Evolutionary conservation across 2,797 vertebrate genomes (phyloP).

Genomic region (Peromyscus melanophrys): DNA sequence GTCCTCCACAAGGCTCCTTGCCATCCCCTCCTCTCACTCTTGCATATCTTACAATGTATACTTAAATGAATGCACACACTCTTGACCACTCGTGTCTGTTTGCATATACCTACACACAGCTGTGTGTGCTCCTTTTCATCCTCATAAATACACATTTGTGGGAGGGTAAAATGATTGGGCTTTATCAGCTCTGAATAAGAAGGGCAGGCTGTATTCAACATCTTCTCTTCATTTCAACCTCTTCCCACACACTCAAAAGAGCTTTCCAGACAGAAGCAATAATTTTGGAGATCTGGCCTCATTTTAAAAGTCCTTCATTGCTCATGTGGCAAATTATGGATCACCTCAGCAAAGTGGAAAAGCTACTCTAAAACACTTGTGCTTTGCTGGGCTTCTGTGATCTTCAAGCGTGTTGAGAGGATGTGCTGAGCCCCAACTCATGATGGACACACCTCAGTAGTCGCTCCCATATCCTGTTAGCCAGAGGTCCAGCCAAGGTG

Average conservation of each 20-base stretch:
- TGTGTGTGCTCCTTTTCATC: not conserved
- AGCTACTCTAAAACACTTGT: not conserved
- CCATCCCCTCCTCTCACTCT: not conserved
- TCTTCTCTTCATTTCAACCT: conserved; percentile 18
- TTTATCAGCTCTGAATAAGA: conserved; percentile 24
- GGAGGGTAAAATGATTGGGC: not conserved
- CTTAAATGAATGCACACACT: too few relatives aligned
- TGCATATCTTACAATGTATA: not conserved
- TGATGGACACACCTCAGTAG: fast-evolving
- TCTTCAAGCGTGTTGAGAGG: not conserved
- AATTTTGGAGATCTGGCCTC: not conserved
- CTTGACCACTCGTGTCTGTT: too few relatives aligned
- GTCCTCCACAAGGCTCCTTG: not conserved
- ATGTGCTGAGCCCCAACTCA: not conserved
- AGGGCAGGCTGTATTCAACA: not conserved
- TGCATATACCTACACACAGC: not conserved
- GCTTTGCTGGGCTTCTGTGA: conserved; percentile 39
- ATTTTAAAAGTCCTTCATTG: conserved; percentile 30
- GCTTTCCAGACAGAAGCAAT: not conserved
- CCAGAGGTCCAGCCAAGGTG: not conserved
- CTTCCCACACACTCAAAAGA: conserved; percentile 1
- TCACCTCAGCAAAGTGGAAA: conserved; percentile 1
- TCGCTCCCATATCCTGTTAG: fast-evolving
- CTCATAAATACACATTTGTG: not conserved
- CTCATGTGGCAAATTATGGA: not conserved